phyloP scores from a whole-genome alignment of 2,888 invertebrate genomes.

The Aspidiotus destructor region DNA sequence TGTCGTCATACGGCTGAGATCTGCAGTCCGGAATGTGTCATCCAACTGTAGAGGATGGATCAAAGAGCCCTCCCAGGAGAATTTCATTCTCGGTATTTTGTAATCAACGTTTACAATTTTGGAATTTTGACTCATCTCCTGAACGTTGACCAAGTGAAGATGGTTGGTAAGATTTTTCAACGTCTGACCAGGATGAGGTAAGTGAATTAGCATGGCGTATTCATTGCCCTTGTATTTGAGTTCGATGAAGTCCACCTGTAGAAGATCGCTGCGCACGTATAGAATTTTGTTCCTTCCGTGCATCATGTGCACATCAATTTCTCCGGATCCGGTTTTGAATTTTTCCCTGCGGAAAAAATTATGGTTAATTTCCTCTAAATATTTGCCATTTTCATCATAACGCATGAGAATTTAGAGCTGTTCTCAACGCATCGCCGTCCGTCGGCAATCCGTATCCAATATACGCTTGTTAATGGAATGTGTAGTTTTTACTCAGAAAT shows the following conservation, averaged over 20 bases:
- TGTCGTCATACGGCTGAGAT: background rate
- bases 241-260: background rate
- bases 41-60: background rate
- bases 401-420: too few species aligned
- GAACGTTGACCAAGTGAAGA: background rate
- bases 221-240: background rate
- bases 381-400: too few species aligned
- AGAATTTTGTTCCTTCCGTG: background rate
- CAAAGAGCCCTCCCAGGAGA: background rate
- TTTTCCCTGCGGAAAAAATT: conserved; percentile 1
- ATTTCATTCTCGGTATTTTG: background rate
- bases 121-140: background rate
- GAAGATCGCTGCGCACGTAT: background rate
- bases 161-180: background rate
- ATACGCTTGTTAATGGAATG: too few species aligned
- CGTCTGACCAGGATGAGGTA: background rate
- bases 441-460: too few species aligned
- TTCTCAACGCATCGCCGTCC: too few species aligned
- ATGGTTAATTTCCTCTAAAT: too few species aligned
- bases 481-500: too few species aligned
- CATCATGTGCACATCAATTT: conserved; percentile 4
- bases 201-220: background rate
- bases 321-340: conserved; percentile 12
- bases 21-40: background rate
- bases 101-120: background rate